Evolutionary conservation across 2,797 vertebrate genomes (phyloP).

Genomic region (Coluber constrictor): DNA sequence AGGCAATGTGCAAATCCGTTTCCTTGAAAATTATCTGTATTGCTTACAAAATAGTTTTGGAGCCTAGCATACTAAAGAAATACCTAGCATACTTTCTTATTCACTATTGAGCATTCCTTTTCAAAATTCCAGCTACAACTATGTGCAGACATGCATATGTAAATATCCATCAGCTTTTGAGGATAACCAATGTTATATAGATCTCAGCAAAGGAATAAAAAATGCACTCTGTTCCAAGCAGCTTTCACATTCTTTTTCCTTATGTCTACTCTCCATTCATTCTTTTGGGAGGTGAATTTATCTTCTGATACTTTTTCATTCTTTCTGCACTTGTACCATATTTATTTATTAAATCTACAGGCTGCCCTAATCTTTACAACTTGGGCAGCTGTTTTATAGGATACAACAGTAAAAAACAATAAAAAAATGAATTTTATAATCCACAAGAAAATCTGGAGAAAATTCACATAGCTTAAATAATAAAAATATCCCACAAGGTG

Average conservation of each 20-base stretch:
- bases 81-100: too few relatives aligned
- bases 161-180: not conserved
- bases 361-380: not conserved
- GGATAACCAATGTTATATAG: not conserved
- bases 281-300: not conserved
- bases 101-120: not conserved
- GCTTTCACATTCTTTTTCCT: not conserved
- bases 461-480: not conserved
- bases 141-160: not conserved
- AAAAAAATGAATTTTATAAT: not conserved
- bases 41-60: not conserved
- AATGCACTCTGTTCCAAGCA: not conserved
- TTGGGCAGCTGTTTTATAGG: not conserved
- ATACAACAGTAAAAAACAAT: not conserved
- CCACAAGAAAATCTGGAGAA: not conserved
- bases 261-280: not conserved
- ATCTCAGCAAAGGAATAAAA: not conserved
- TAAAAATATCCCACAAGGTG: not conserved
- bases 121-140: not conserved
- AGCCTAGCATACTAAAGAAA: not conserved
- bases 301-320: not conserved
- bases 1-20: not conserved
- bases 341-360: not conserved
- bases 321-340: not conserved
- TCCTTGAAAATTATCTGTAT: not conserved